Evolutionary conservation across 2,888 invertebrate genomes (phyloP).

Genomic region (Cephus sareptanus): DNA sequence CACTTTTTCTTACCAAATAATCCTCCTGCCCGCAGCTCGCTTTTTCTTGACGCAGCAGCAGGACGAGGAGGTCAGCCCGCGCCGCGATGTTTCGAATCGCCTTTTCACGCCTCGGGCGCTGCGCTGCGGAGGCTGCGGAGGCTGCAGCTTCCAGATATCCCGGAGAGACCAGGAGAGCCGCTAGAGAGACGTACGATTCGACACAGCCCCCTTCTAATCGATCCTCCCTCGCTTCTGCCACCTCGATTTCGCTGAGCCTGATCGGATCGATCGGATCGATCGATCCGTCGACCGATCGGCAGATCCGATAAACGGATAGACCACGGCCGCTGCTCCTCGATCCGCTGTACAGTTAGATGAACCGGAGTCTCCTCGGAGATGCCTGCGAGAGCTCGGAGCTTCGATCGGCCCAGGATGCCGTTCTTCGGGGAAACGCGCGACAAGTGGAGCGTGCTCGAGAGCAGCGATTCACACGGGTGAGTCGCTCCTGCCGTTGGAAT

Average conservation of each 20-base stretch:
- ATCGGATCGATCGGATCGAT: background rate
- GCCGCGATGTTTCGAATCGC: slow-evolving; percentile 37
- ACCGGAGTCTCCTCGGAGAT: background rate
- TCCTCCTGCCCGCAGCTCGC: slow-evolving; percentile 23
- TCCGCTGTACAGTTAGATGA: background rate
- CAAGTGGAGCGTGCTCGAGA: background rate
- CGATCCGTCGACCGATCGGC: background rate
- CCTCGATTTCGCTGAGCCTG: background rate
- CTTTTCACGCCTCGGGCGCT: slow-evolving; percentile 35
- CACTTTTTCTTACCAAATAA: slow-evolving; percentile 36
- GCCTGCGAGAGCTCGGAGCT: background rate
- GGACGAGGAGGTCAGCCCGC: slow-evolving; percentile 25
- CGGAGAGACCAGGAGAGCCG: background rate
- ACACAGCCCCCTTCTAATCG: background rate
- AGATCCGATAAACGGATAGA: background rate
- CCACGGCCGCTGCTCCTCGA: background rate
- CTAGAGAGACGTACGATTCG: background rate
- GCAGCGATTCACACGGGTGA: background rate
- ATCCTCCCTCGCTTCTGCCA: background rate
- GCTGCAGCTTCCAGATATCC: background rate
- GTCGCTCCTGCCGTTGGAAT: background rate
- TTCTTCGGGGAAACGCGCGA: background rate
- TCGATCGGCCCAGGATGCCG: background rate
- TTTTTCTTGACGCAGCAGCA: slow-evolving; percentile 15
- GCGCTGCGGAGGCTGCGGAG: background rate